phyloP scores from a whole-genome alignment of 2,797 vertebrate genomes.

The Nannoperca obscura region DNA sequence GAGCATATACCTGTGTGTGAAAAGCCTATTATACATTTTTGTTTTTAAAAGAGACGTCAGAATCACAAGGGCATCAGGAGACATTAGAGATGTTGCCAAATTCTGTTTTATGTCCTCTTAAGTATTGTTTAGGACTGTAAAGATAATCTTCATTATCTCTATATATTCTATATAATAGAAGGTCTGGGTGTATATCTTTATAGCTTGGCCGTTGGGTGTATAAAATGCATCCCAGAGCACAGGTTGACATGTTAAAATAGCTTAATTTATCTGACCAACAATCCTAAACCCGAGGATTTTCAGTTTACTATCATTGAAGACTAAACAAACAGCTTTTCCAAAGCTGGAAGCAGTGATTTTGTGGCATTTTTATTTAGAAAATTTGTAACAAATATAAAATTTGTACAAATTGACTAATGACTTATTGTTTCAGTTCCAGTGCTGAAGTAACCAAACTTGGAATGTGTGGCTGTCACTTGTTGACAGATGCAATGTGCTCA shows the following conservation, averaged over 20 bases:
- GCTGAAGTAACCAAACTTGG: slow-evolving; percentile 16
- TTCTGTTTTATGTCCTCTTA: too few relatives aligned
- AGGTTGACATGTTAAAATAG: not conserved
- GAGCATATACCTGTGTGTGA: slow-evolving; percentile 9
- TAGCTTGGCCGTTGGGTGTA: not conserved
- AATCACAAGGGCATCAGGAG: slow-evolving; percentile 25
- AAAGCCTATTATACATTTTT: slow-evolving; percentile 16
- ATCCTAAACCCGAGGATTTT: not conserved
- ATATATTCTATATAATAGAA: not conserved
- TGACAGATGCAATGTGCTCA: slow-evolving; percentile 48
- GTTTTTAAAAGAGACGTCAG: slow-evolving; percentile 11
- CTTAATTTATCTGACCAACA: not conserved
- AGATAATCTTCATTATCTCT: too few relatives aligned
- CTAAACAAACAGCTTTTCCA: not conserved
- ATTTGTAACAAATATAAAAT: not conserved
- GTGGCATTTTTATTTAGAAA: too few relatives aligned
- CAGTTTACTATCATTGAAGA: not conserved
- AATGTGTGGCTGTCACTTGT: slow-evolving; percentile 27
- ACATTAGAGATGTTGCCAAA: slow-evolving; percentile 3
- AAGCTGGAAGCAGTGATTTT: too few relatives aligned
- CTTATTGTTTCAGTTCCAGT: not conserved
- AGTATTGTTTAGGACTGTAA: not conserved
- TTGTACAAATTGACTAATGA: not conserved
- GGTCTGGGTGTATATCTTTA: not conserved
- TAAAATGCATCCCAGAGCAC: not conserved